These are phyloP conservation scores for Yponomeuta sedellus DNA, from an alignment of 2,888 invertebrate species.

Conservation along the genomic window DNA sequence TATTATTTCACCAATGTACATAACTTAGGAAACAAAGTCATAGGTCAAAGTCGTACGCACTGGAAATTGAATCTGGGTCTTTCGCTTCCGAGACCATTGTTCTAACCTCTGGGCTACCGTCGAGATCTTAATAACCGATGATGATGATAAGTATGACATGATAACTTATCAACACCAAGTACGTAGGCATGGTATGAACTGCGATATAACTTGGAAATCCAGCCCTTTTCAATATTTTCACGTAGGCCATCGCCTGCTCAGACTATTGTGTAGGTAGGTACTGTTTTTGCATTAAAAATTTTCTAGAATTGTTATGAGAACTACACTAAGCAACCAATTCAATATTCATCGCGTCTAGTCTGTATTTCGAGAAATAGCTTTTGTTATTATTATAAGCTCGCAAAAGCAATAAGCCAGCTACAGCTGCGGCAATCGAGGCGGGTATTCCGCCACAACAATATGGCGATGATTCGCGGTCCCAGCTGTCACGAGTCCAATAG, in stretches of 20 bases:
- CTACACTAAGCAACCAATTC: background rate
- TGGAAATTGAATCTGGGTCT: too few species aligned
- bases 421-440: background rate
- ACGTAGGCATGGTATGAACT: too few species aligned
- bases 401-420: conserved; percentile 5
- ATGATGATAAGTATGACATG: too few species aligned
- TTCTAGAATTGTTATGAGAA: background rate
- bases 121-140: too few species aligned
- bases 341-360: background rate
- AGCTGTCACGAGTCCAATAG: conserved; percentile 5
- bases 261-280: background rate
- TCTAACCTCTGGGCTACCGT: too few species aligned
- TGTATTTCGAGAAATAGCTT: background rate
- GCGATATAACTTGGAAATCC: too few species aligned
- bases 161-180: background rate
- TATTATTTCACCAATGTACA: too few species aligned
- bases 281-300: background rate
- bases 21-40: too few species aligned
- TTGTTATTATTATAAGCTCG: conserved; percentile 1
- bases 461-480: conserved; percentile 1
- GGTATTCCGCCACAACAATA: background rate
- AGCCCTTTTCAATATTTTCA: too few species aligned
- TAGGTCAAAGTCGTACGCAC: too few species aligned
- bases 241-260: background rate
- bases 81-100: too few species aligned